phyloP scores from a whole-genome alignment of 2,888 invertebrate genomes.

The Odiellus spinosus region DNA sequence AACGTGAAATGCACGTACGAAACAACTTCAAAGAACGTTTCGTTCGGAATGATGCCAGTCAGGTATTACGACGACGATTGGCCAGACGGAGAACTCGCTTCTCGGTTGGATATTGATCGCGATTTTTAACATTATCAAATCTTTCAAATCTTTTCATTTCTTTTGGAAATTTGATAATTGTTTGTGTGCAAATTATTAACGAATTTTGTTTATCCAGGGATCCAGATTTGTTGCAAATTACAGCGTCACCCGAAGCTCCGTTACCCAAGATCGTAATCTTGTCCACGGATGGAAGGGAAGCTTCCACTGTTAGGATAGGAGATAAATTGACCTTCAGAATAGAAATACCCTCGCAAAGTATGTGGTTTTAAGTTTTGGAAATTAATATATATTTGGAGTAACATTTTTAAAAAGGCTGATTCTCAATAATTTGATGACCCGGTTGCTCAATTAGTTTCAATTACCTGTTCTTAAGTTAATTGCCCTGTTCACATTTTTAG shows the following conservation, averaged over 20 bases:
- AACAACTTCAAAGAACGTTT: conserved; percentile 89
- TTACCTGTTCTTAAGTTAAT: no score
- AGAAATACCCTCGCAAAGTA: conserved; percentile 90
- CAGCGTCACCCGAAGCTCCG: conserved; percentile 84
- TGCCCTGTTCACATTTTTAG: no score
- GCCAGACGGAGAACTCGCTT: not conserved
- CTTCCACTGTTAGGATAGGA: conserved; percentile 84
- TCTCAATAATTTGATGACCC: no score
- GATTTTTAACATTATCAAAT: no score
- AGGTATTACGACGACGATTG: conserved; percentile 37
- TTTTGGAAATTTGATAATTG: not conserved
- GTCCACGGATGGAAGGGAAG: conserved; percentile 69
- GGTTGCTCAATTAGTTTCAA: no score
- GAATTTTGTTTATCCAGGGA: conserved; percentile 41
- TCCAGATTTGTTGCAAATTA: conserved; percentile 90
- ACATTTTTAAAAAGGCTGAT: no score
- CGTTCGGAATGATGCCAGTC: conserved; percentile 94
- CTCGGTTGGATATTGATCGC: no score
- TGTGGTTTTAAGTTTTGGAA: no score
- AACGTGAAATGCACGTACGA: conserved; percentile 92
- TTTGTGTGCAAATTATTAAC: no score
- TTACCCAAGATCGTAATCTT: conserved; percentile 82
- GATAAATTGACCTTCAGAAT: conserved; percentile 87
- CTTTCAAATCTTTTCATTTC: not conserved
- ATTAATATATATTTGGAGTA: no score